Evolutionary conservation across 2,888 invertebrate species (phyloP).

Genomic region (Thymelicus lineola): DNA sequence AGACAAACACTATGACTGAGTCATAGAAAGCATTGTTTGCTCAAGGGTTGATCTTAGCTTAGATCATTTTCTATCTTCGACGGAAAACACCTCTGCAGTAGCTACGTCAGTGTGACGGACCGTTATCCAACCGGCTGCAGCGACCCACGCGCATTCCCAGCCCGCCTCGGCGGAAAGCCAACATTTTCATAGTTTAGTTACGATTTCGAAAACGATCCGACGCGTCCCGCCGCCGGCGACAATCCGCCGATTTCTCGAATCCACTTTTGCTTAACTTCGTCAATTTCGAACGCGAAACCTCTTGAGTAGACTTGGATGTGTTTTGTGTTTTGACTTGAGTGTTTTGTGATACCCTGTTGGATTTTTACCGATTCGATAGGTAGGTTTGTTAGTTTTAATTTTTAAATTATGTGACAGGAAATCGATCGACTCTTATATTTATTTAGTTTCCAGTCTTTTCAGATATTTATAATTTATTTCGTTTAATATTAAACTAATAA

Average conservation of each 20-base stretch:
- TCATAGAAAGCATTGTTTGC: slow-evolving; percentile 20
- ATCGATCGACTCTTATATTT: slow-evolving; percentile 1
- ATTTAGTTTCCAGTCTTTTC: background rate
- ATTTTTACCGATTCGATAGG: slow-evolving; percentile 58
- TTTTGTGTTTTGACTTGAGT: slow-evolving; percentile 64
- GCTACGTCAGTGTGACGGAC: slow-evolving; percentile 74
- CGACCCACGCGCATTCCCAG: slow-evolving; percentile 78
- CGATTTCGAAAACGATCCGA: slow-evolving; percentile 86
- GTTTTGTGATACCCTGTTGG: slow-evolving; percentile 62
- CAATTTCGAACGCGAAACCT: slow-evolving; percentile 63
- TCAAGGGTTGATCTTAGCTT: slow-evolving; percentile 37
- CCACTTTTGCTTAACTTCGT: slow-evolving; percentile 70
- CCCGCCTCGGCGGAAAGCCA: slow-evolving; percentile 80
- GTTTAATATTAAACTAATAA: too few species aligned
- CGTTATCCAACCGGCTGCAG: slow-evolving; percentile 76
- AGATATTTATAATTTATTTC: too few species aligned
- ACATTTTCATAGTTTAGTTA: slow-evolving; percentile 84
- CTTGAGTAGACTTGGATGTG: slow-evolving; percentile 54
- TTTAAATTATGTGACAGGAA: slow-evolving; percentile 18
- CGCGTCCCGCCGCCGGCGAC: slow-evolving; percentile 84
- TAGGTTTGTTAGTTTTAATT: slow-evolving; percentile 52
- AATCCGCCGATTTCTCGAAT: slow-evolving; percentile 74
- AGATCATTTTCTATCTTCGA: slow-evolving; percentile 64
- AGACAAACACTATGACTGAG: slow-evolving; percentile 3
- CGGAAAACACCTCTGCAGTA: slow-evolving; percentile 84